phyloP scores from a whole-genome alignment of 1,140 invertebrate genomes.

The Triops cancriformis region DNA sequence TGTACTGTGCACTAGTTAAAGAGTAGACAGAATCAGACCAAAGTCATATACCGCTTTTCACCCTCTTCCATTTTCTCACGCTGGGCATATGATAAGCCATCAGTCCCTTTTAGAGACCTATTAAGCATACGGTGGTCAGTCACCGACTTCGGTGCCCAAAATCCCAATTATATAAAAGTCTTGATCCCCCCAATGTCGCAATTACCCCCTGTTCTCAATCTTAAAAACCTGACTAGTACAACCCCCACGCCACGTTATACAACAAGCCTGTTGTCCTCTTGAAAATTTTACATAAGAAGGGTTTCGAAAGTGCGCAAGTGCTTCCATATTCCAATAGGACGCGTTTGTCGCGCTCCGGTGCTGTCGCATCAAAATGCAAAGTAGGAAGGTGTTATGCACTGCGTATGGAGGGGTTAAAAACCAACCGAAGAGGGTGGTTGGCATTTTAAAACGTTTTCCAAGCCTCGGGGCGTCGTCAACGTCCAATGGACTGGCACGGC shows the following conservation, averaged over 20 bases:
- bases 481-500: slow-evolving; percentile 8
- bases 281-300: neutral
- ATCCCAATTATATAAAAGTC: too few species aligned
- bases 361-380: slow-evolving; percentile 10
- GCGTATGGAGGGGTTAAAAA: neutral
- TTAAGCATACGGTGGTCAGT: too few species aligned
- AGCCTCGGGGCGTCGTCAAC: neutral
- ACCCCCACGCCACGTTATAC: too few species aligned
- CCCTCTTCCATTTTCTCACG: neutral
- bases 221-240: too few species aligned
- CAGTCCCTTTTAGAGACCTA: neutral
- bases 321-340: slow-evolving; percentile 4
- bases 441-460: slow-evolving; percentile 7
- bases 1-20: too few species aligned
- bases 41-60: neutral
- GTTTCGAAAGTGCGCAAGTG: neutral
- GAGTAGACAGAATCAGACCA: too few species aligned
- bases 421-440: slow-evolving; percentile 8
- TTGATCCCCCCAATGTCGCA: too few species aligned
- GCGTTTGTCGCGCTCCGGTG: neutral
- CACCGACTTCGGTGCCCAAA: too few species aligned
- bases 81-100: slow-evolving; percentile 7
- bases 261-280: neutral
- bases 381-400: slow-evolving; percentile 10
- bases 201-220: too few species aligned